Evolutionary conservation across 2,797 vertebrate species (phyloP), one percentile per base, ranked within the genome.

Genomic region (Aselliscus stoliczkanus): DNA sequence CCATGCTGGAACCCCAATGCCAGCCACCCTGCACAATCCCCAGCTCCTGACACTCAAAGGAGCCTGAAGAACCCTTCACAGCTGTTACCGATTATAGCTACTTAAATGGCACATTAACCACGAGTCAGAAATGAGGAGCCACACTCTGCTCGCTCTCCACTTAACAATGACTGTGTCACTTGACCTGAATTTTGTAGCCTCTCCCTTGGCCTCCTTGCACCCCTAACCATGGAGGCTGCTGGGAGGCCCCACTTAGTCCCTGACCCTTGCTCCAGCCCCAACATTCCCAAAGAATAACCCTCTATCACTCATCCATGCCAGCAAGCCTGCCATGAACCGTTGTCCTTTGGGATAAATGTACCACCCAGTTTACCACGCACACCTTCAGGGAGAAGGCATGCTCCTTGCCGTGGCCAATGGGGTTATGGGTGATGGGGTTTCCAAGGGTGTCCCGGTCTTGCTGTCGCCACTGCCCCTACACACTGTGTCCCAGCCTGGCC

Each of bases 21-120:
- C 25, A 1, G 21, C 31, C 34, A 29, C 67, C 58, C 2, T 29
- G 67, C 64, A 0, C 0, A 42, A 31, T 62, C 27, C n/a, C n/a
- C 5, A 27, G 50, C 54, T 77, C 62, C 70, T 0, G 4, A 27
- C 82, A 0, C 84, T 95, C 96, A 37, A 88, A n/a, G 70, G 75
- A 96, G 95, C 93, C 96, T 37, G 77, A 72, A 58, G 97, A 95
- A 94, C 97, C 97, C 96, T 97, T 97, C 97, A 95, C 98, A 98
- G 98, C 97, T 98, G 98, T 97, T 97, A 95, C 97, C 95, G 96
- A 98, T 98, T 97, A 98, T 96, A 88, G 96, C 96, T 96, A 96
- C 98, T 98, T 98, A 98, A 97, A 97, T 96, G 97, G 97, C 97
- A 98, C 98, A 97, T 98, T 98, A 98, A 97, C 97, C 97, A 97